phyloP scores from a whole-genome alignment of 1,140 invertebrate species.

The Drosophila nigrodunni region DNA sequence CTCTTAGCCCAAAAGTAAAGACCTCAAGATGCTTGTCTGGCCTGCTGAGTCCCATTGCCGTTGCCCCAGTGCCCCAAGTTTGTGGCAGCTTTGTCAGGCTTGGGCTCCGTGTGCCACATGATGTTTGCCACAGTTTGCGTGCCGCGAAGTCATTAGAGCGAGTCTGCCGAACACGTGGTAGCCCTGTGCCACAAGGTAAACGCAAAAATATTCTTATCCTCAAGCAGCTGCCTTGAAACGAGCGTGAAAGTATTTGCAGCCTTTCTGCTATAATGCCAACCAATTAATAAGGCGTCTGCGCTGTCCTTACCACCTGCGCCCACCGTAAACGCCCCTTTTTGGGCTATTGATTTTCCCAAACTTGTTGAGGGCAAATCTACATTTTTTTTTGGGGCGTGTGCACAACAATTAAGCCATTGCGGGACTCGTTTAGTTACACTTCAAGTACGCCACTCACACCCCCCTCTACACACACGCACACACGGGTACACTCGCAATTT shows the following conservation, averaged over 20 bases:
- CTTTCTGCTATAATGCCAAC: conserved; percentile 67
- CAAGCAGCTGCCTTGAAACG: conserved; percentile 58
- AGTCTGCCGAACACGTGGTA: conserved; percentile 47
- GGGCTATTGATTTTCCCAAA: conserved; percentile 73
- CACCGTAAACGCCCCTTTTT: not conserved
- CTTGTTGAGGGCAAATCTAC: conserved; percentile 57
- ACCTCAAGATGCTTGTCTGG: conserved; percentile 75
- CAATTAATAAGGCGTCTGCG: conserved; percentile 67
- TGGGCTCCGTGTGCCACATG: conserved; percentile 19
- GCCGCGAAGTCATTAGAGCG: conserved; percentile 60
- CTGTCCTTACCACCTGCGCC: not conserved
- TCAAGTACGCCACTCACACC: conserved; percentile 27
- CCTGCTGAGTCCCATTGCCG: not conserved
- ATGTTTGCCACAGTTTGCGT: conserved; percentile 50
- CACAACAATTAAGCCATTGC: conserved; percentile 74
- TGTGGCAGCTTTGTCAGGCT: conserved; percentile 19
- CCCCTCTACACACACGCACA: too few species aligned
- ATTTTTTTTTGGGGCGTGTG: conserved; percentile 34
- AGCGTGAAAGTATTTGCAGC: conserved; percentile 79
- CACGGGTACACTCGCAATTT: conserved; percentile 46
- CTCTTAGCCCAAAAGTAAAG: conserved; percentile 41
- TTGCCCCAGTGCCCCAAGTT: conserved; percentile 11
- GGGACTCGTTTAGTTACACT: conserved; percentile 31
- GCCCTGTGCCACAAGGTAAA: conserved; percentile 37
- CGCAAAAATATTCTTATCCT: conserved; percentile 53